Base-by-base conservation (phyloP, 2,888 invertebrate species). In the Gastracanthus pulcherrimus region DNA sequence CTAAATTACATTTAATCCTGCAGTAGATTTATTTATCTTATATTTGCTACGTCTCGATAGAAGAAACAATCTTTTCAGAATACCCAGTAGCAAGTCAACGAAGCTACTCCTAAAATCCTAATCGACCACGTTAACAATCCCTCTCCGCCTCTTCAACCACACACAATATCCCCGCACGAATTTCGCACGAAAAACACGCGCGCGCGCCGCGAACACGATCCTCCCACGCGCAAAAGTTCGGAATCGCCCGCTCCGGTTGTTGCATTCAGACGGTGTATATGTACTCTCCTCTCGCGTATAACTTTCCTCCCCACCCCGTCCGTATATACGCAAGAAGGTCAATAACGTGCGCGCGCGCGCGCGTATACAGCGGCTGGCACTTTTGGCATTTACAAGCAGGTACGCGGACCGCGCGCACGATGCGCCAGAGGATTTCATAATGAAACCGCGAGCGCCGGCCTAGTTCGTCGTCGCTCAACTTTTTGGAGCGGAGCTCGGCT, bases 321-420 rank as follows among this genome's bases (percentile, higher is more conserved):
- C 34, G 62, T 2, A 23, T 7, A 7, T 1, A n/a, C 11, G 64
- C 29, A 45, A 64, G 64, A 80, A 80, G 76, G 76, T 76, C 80
- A 80, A 71, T 80, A 76, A 41, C 76, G 58, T n/a, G 36, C 4
- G 7, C 55, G 13, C 51, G 11, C 23, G 16, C 23, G 7, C 55
- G 13, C 51, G 11, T 13, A 6, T 13, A 26, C 51, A n/a, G n/a
- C 23, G 34, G 13, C 13, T 34, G 19, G 13, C 19, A 34, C 34
- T 64, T 64, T 64, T 64, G 64, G 36, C 64, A 64, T 31, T 34
- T 41, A 19, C 23, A 45, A 29, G 23, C 41, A 58, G 26, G 19
- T 6, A 23, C n/a, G n/a, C 51, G 51, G 26, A 34, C 34, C 64
- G 34, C 36, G 62, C 19, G 13, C 9, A 19, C 31, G 34, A 64